These are phyloP conservation scores for Fringilla coelebs DNA, from an alignment of 2,797 vertebrate species.

Conservation along the genomic window DNA sequence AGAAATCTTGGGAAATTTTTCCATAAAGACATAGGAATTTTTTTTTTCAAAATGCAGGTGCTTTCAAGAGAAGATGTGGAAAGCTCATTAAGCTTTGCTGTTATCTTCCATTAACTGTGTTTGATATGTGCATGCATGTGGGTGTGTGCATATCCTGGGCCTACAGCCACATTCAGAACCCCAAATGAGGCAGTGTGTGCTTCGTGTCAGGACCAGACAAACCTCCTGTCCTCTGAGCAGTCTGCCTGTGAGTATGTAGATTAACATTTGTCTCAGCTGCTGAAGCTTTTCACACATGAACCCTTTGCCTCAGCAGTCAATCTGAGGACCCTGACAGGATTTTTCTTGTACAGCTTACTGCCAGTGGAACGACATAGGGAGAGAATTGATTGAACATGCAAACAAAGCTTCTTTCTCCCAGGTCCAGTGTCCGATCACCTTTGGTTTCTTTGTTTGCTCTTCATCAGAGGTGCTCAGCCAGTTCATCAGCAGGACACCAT, in stretches of 20 bases:
- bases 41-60: not conserved
- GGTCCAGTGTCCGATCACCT: accelerated
- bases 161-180: not conserved
- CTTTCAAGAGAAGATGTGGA: not conserved
- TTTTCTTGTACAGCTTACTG: not conserved
- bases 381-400: not conserved
- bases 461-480: not conserved
- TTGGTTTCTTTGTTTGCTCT: not conserved
- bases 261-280: not conserved
- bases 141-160: not conserved
- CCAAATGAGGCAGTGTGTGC: accelerated
- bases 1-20: not conserved
- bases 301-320: not conserved
- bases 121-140: not conserved
- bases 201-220: accelerated
- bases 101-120: not conserved
- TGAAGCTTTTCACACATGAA: not conserved
- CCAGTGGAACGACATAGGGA: not conserved
- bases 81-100: not conserved
- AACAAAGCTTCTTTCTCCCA: not conserved
- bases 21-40: not conserved
- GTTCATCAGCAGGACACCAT: not conserved
- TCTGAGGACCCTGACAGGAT: not conserved
- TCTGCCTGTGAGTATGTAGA: not conserved
- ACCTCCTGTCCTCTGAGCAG: not conserved